A percentile compares a stretch with the other conserved stretches of the same genome.
Evolutionary conservation across 2,113 vertebrate genomes (phyloP).

Genomic region (Podarcis raffonei): DNA sequence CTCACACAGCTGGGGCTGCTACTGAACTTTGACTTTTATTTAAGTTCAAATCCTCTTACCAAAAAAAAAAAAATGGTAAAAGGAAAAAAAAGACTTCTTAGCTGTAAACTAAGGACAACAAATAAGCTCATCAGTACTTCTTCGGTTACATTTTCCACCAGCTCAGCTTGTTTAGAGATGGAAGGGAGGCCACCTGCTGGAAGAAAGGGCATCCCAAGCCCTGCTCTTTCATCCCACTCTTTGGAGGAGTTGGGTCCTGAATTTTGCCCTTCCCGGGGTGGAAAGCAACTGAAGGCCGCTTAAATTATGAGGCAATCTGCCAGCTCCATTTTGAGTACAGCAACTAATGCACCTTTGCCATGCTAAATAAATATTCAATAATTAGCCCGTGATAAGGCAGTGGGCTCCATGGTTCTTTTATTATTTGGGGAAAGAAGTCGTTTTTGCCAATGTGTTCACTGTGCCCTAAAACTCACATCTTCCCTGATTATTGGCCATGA

Average conservation of each 20-base stretch:
- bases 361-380: neutral
- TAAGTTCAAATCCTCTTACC: neutral
- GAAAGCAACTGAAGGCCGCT: neutral
- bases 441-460: neutral
- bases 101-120: neutral
- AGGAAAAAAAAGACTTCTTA: too few relatives aligned
- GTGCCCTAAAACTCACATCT: too few relatives aligned
- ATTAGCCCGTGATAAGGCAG: neutral
- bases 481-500: too few relatives aligned
- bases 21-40: neutral
- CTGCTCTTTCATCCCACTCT: neutral
- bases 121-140: neutral
- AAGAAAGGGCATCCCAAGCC: neutral
- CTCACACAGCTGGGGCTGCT: neutral
- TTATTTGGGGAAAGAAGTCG: too few relatives aligned
- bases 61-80: too few relatives aligned
- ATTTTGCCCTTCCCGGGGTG: neutral
- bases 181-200: neutral
- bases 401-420: neutral
- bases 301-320: too few relatives aligned
- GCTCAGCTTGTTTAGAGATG: neutral
- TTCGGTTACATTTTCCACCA: neutral
- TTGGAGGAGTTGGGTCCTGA: neutral
- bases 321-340: neutral
- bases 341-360: neutral